Evolutionary conservation across 2,113 vertebrate genomes (phyloP).

Genomic region (Pluvialis apricaria): DNA sequence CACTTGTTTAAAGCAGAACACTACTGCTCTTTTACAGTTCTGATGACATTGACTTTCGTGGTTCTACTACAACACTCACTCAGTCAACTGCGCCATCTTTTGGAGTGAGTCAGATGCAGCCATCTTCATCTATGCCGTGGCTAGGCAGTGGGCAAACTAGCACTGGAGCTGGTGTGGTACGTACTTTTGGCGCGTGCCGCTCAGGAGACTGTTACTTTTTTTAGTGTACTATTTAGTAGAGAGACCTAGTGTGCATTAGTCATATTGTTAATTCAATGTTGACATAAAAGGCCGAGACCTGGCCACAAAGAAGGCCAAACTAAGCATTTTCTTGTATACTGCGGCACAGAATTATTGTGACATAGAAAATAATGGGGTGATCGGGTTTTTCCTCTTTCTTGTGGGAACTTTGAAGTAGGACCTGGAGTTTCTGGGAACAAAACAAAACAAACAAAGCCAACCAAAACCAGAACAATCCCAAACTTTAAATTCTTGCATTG

Average conservation of each 20-base stretch:
- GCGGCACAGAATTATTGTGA: not conserved
- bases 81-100: slow-evolving; percentile 80
- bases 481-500: not conserved
- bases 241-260: not conserved
- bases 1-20: not conserved
- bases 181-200: not conserved
- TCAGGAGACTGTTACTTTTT: not conserved
- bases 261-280: not conserved
- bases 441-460: not conserved
- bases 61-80: slow-evolving; percentile 90
- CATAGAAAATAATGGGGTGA: not conserved
- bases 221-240: not conserved
- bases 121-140: slow-evolving; percentile 94
- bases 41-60: slow-evolving; percentile 91
- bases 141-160: slow-evolving; percentile 94
- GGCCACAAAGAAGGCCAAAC: not conserved
- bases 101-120: slow-evolving; percentile 79
- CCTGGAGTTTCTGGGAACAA: not conserved
- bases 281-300: not conserved
- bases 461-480: not conserved
- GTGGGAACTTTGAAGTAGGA: not conserved
- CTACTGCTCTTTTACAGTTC: slow-evolving; percentile 77
- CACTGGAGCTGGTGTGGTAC: slow-evolving; percentile 94
- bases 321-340: not conserved
- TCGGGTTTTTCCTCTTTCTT: not conserved